Percentiles rank a stretch among this genome's conserved stretches.
Conservation (phyloP, 37 sponge, comb jelly and placozoan species). For the Diacarnus erythraeanus region DNA sequence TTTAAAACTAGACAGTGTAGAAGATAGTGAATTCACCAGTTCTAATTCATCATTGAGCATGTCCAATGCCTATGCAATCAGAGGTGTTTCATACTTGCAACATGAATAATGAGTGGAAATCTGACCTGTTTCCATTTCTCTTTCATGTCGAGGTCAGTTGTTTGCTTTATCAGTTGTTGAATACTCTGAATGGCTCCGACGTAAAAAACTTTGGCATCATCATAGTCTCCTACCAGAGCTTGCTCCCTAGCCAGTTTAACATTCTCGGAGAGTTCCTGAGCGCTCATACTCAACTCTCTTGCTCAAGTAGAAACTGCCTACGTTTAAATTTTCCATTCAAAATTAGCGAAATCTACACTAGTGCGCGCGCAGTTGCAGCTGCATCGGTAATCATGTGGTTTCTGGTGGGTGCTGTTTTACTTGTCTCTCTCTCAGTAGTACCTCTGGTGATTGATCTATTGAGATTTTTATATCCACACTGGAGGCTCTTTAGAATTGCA, state of each 20-base stretch:
- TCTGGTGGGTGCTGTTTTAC: conserved; percentile 6
- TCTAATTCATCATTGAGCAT: conserved; percentile 81
- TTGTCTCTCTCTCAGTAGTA: conserved; percentile 27
- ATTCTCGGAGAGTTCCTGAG: conserved; percentile 44
- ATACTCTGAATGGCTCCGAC: conserved; percentile 73
- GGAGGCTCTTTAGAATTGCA: conserved; percentile 32
- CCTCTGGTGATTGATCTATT: conserved; percentile 46
- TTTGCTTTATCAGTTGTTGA: conserved; percentile 46
- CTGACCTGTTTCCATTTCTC: conserved; percentile 76
- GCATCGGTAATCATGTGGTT: conserved; percentile 30
- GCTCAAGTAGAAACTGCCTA: not conserved
- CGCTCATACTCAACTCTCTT: not conserved
- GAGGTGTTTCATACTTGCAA: not conserved
- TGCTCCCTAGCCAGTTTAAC: conserved; percentile 83
- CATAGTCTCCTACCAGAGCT: conserved; percentile 85
- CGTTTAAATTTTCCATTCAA: not conserved
- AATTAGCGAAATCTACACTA: no score
- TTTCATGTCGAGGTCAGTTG: conserved; percentile 58
- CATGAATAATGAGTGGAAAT: not conserved
- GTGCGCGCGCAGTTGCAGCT: not conserved
- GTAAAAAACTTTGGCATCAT: conserved; percentile 84
- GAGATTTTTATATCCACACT: conserved; percentile 32
- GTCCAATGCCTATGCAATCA: conserved; percentile 48
- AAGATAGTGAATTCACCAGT: conserved; percentile 69
- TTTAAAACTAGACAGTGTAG: conserved; percentile 84